Conservation (phyloP, 2,113 vertebrate species). For the Apodemus speciosus region DNA sequence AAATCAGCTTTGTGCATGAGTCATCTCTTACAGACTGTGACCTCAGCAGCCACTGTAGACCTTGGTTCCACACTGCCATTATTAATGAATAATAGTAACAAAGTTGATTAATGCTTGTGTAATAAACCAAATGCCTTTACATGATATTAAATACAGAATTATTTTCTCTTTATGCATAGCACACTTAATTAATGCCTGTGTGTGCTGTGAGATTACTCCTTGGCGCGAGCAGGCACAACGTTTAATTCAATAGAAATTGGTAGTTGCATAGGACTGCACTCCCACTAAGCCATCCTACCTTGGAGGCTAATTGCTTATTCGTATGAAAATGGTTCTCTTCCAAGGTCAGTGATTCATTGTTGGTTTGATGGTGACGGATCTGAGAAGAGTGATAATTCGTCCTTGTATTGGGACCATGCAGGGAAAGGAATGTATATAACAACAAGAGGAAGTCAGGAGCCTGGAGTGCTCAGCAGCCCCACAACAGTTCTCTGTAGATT, state of each 20-base stretch:
- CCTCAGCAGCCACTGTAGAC: constrained; percentile 83
- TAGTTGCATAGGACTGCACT: not conserved
- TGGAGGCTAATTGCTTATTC: not conserved
- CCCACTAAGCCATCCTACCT: not conserved
- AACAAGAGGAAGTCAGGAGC: not conserved
- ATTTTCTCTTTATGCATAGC: constrained; percentile 21
- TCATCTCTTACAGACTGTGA: constrained; percentile 84
- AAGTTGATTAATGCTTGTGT: not conserved
- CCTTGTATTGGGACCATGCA: not conserved
- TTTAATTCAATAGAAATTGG: not conserved
- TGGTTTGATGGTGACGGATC: not conserved
- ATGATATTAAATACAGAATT: not conserved
- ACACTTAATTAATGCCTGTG: not conserved
- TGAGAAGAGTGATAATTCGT: not conserved
- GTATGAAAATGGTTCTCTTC: not conserved
- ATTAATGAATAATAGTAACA: constrained; percentile 72
- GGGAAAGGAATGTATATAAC: not conserved
- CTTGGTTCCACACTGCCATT: constrained; percentile 72
- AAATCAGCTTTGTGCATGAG: constrained; percentile 85
- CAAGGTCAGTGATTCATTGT: not conserved
- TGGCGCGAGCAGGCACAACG: not conserved
- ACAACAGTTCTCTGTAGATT: not conserved
- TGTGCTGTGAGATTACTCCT: not conserved
- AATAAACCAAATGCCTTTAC: constrained; percentile 31
- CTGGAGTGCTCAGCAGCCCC: no score